Evolutionary conservation across 2,797 vertebrate genomes (phyloP), one percentile per base, ranked within the genome.

Genomic region (Kryptopterus vitreolus): DNA sequence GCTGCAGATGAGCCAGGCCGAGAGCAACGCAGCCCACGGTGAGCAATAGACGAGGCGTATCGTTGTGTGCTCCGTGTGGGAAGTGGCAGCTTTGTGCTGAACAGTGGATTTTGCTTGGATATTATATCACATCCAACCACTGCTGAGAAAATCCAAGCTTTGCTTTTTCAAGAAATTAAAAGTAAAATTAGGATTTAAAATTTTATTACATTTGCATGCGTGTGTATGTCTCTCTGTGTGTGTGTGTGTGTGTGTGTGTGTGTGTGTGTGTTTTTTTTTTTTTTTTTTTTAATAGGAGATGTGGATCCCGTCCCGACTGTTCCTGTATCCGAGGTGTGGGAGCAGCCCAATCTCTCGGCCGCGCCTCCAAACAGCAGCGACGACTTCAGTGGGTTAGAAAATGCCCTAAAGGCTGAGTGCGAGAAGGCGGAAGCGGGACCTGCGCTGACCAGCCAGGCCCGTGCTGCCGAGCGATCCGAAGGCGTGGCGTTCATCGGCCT

Each of bases 401-500:
- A 92, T 0, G 92, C 92, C 0, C 85, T 94, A 73, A 91, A 89
- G 82, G 92, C 91, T 0, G 94, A 95, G 84, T 87, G 88, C 57
- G 90, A 92, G 38, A 88, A 87, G 0, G 92, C 93, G 77, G 88
- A 92, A 84, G 89, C 90, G 0, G 62, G 52, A n/a, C 75, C 82
- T 1, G 63, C 69, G 2, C 35, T 81, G 26, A 66, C 65, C 1
- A 85, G 61, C 53, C 57, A 62, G 3, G 74, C 85, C 5, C 74
- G 38, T 3, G 31, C 77, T 46, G 74, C 83, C 0, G 86, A 86
- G 62, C 80, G 18, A 16, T 79, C 62, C 3, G 80, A 72, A 48
- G 85, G 84, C 53, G 83, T 88, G 29, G 85, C 89, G 65, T 94
- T 94, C 89, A 95, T 94, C 0, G 94, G 94, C 38, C 90, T 95